These are phyloP conservation scores for Tanaodytes sp. DNA, from an alignment of 2,888 invertebrate genomes.

Conservation along the genomic window DNA sequence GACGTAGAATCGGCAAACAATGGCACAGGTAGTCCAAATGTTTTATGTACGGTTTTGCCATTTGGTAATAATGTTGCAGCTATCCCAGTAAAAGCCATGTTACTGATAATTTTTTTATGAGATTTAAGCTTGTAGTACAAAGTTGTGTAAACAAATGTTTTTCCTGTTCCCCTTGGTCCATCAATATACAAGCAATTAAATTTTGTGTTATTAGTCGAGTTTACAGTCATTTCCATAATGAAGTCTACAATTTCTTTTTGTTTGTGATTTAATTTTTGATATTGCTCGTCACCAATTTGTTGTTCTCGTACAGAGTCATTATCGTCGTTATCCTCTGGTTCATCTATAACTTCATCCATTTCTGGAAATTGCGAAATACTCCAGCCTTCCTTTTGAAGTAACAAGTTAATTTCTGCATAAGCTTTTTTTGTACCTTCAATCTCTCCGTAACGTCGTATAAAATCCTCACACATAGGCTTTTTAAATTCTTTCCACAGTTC, in stretches of 20 bases:
- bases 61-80: too few species aligned
- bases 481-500: conserved; percentile 5
- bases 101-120: conserved; percentile 25
- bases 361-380: background rate
- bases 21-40: too few species aligned
- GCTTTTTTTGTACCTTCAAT: background rate
- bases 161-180: too few species aligned
- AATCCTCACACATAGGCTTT: conserved; percentile 2
- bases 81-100: too few species aligned
- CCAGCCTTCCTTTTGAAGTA: conserved; percentile 4
- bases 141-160: too few species aligned
- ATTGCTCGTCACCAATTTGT: background rate
- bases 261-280: background rate
- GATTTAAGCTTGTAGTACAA: conserved; percentile 49
- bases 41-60: conserved; percentile 50
- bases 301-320: too few species aligned
- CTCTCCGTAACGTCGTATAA: conserved; percentile 1
- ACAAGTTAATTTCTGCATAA: background rate
- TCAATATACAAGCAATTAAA: conserved; percentile 59
- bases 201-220: too few species aligned
- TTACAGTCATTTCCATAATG: too few species aligned
- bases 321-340: too few species aligned
- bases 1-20: conserved; percentile 54
- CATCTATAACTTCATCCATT: too few species aligned
- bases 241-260: background rate